Evolutionary conservation across 2,113 vertebrate genomes (phyloP), one percentile per base, ranked within the genome.

Genomic region (Otolemur garnettii): DNA sequence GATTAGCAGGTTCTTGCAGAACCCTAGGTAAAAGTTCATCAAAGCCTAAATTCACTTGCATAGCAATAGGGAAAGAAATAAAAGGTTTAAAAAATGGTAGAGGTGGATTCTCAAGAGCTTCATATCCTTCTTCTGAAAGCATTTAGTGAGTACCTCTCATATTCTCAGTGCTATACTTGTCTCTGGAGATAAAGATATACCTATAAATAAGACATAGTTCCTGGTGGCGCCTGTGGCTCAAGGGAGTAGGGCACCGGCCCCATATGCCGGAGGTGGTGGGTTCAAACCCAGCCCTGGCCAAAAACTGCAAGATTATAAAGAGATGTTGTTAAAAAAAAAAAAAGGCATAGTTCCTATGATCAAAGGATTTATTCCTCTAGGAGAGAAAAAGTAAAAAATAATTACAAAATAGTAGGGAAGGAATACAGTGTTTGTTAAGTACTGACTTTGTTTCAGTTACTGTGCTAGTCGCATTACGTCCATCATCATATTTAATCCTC

Each of bases 381-480:
- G 11, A 89, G 81, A 88, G 68, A 80, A 33, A 91, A 71, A 88
- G 91, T 28, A 88, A 84, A 90, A 74, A 82, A 19, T 87, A 24
- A 38, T 84, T 86, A 45, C 9, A 84, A 18, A 17, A 45, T 26
- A 81, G 28, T 74, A 38, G 62, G 60, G 57, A 71, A 94, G 64
- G 62, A 68, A 96, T 64, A 5, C 12, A 53, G 66, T 53, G 38
- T 50, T 35, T 3, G 4, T 78, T 86, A 81, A 92, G 45, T 81
- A 30, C 33, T 82, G 24, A 66, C 21, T 89, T 69, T 83, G 26
- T 72, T 33, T 78, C 38, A 85, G 82, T 22, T 74, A 12, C 81
- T 55, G 5, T 72, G 62, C 45, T 66, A 50, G 15, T 71, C 17
- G 1, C 26, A 33, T 71, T 82, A 11, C 50, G 50, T 57, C 17